Conservation (phyloP, 1,140 invertebrate genomes). For the Drusus annulatus region DNA sequence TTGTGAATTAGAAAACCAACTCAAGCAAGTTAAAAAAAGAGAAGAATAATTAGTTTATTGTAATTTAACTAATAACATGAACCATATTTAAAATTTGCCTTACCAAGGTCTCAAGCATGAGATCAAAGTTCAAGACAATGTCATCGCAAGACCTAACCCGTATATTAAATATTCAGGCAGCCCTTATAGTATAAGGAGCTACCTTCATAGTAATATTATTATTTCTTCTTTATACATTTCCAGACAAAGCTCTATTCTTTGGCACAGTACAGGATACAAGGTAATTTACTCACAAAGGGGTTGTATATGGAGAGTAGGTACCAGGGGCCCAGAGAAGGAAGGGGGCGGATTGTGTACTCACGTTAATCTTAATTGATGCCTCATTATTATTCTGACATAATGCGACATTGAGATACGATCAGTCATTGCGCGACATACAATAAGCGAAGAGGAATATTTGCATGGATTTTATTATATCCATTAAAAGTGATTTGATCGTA, state of each 20-base stretch:
- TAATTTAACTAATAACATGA: too few relatives aligned
- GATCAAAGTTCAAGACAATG: background rate
- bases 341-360: slow-evolving; percentile 8
- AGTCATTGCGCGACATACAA: background rate
- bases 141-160: slow-evolving; percentile 15
- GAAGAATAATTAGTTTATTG: too few relatives aligned
- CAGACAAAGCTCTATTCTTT: slow-evolving; percentile 42
- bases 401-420: slow-evolving; percentile 52
- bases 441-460: background rate
- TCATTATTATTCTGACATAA: slow-evolving; percentile 60
- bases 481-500: slow-evolving; percentile 17
- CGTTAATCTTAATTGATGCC: slow-evolving; percentile 59
- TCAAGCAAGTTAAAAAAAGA: too few relatives aligned
- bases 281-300: slow-evolving; percentile 38
- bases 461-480: slow-evolving; percentile 6
- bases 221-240: slow-evolving; percentile 29
- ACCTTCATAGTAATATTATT: background rate
- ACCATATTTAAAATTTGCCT: too few relatives aligned
- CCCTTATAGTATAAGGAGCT: slow-evolving; percentile 9
- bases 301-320: background rate
- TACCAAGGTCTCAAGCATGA: too few relatives aligned
- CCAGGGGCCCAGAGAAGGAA: background rate
- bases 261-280: slow-evolving; percentile 32
- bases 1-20: too few relatives aligned
- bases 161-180: slow-evolving; percentile 18